phyloP scores from a whole-genome alignment of 2,888 invertebrate genomes.

The Poecilus cupreus region DNA sequence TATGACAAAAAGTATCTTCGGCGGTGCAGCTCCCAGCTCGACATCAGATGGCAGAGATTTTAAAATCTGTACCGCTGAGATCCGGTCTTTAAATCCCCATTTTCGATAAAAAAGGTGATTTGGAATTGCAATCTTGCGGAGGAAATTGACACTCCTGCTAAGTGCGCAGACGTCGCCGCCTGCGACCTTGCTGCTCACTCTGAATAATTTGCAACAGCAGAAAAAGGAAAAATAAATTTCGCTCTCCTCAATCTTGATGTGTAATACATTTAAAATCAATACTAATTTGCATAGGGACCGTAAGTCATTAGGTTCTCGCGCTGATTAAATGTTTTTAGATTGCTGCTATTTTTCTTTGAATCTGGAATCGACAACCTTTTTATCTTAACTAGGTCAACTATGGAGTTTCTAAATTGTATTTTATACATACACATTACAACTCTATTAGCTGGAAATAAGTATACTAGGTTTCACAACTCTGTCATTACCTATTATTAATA shows the following conservation, averaged over 20 bases:
- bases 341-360: conserved; percentile 8
- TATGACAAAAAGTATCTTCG: background rate
- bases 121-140: conserved; percentile 52
- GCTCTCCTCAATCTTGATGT: background rate
- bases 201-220: conserved; percentile 41
- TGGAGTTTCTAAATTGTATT: background rate
- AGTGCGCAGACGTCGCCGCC: conserved; percentile 20
- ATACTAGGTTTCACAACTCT: too few relatives aligned
- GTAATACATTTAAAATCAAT: conserved; percentile 41
- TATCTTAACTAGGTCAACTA: conserved; percentile 22
- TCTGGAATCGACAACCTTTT: background rate
- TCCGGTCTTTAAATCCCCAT: conserved; percentile 56
- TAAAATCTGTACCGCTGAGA: conserved; percentile 34
- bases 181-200: conserved; percentile 10
- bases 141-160: conserved; percentile 57
- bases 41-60: background rate
- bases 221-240: conserved; percentile 32
- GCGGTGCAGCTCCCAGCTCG: too few relatives aligned
- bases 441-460: too few relatives aligned
- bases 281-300: conserved; percentile 34
- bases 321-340: conserved; percentile 18
- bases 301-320: conserved; percentile 17
- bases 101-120: conserved; percentile 55
- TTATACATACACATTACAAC: background rate
- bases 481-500: too few relatives aligned